Conservation (phyloP, 1,140 invertebrate species). For the Drosophila bipectinata region DNA sequence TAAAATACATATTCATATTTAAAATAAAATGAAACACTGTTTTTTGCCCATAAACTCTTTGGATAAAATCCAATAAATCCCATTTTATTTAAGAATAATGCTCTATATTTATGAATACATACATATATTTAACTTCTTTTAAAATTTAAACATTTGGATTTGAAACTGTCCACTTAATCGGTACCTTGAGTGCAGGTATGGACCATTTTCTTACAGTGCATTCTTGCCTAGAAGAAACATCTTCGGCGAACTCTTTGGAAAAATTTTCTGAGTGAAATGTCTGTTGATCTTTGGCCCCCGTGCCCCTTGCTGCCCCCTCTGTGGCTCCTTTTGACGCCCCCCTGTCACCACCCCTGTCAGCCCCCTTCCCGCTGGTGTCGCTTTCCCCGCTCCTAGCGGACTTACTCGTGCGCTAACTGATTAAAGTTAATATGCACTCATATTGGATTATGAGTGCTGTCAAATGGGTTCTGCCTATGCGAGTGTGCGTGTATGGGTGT, state of each 20-base stretch:
- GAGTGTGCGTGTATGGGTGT: neutral
- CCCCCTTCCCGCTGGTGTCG: neutral
- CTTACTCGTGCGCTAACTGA: slow-evolving; percentile 68
- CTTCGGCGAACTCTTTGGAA: slow-evolving; percentile 48
- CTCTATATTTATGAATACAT: too few relatives aligned
- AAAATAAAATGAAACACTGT: too few relatives aligned
- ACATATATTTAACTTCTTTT: too few relatives aligned
- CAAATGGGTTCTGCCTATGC: slow-evolving; percentile 41
- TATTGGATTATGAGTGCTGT: slow-evolving; percentile 61
- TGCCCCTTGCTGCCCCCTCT: neutral
- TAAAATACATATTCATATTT: too few relatives aligned
- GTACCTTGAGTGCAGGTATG: too few relatives aligned
- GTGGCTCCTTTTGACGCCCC: neutral
- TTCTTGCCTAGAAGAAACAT: neutral
- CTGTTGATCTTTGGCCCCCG: slow-evolving; percentile 37
- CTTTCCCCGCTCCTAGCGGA: slow-evolving; percentile 7
- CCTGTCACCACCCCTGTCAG: neutral
- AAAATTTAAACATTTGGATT: too few relatives aligned
- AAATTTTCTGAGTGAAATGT: slow-evolving; percentile 70
- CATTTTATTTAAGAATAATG: too few relatives aligned
- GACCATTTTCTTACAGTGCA: neutral
- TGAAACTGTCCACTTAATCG: too few relatives aligned
- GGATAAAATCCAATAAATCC: too few relatives aligned
- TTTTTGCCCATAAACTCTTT: too few relatives aligned
- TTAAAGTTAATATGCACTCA: slow-evolving; percentile 78